Percentiles rank a stretch among this genome's conserved stretches.
These are phyloP conservation scores for Aradophagus sp. DNA, from an alignment of 1,140 invertebrate species.

Conservation along the genomic window DNA sequence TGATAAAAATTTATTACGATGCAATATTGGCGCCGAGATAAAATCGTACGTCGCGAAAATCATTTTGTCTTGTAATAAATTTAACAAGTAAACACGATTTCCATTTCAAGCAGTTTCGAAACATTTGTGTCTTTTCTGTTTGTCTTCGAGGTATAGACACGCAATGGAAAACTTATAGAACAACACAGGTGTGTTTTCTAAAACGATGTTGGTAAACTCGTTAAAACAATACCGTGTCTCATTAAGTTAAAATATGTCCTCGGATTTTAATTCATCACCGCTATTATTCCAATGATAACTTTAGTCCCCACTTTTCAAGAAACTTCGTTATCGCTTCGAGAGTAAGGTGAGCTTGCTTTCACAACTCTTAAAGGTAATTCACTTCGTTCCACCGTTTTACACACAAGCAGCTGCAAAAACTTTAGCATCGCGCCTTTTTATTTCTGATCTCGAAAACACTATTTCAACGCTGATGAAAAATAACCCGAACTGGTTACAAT, in stretches of 20 bases:
- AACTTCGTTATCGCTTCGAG: conserved; percentile 45
- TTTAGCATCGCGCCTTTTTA: conserved; percentile 27
- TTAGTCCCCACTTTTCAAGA: conserved; percentile 45
- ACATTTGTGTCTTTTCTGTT: conserved; percentile 21
- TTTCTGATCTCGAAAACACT: conserved; percentile 23
- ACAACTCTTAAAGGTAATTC: conserved; percentile 51
- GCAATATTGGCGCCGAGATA: no score
- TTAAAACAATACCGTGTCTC: conserved; percentile 51
- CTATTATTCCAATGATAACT: conserved; percentile 49
- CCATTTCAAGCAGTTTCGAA: conserved; percentile 17
- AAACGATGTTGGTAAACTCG: conserved; percentile 43
- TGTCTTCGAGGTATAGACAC: conserved; percentile 22
- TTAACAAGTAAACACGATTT: conserved; percentile 17
- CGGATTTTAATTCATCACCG: conserved; percentile 50
- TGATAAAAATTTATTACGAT: no score
- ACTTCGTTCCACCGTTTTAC: conserved; percentile 47
- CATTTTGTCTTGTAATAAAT: conserved; percentile 7
- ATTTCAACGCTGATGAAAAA: conserved; percentile 4
- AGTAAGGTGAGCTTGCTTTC: conserved; percentile 44
- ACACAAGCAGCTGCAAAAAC: conserved; percentile 46
- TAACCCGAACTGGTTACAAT: neutral
- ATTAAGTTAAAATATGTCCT: conserved; percentile 48
- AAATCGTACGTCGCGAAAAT: no score
- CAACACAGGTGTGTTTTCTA: conserved; percentile 29
- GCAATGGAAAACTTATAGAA: conserved; percentile 34